Conservation (phyloP, 1,140 invertebrate genomes). For the Euborellia annulipes region DNA sequence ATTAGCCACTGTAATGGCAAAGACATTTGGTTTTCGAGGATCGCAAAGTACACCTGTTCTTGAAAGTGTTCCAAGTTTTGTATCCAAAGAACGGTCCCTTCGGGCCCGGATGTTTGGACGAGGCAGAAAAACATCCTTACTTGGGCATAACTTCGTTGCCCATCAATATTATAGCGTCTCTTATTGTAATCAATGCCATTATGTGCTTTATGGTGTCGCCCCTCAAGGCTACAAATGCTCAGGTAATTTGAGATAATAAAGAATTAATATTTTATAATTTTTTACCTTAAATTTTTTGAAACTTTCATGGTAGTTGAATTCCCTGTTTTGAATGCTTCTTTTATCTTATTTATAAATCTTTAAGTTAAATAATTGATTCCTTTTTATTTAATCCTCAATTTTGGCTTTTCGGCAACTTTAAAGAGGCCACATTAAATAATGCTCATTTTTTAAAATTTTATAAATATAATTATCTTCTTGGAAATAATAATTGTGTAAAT, state of each 20-base stretch:
- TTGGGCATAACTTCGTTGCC: conserved; percentile 79
- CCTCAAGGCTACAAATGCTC: conserved; percentile 86
- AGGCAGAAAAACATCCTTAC: conserved; percentile 49
- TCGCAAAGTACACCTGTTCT: conserved; percentile 29
- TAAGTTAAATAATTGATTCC: too few species aligned
- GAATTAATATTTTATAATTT: conserved; percentile 12
- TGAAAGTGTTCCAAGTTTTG: conserved; percentile 58
- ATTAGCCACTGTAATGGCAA: conserved; percentile 58
- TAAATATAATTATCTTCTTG: too few species aligned
- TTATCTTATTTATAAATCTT: too few species aligned
- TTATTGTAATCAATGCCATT: conserved; percentile 83
- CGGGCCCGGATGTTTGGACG: conserved; percentile 54
- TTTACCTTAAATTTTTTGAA: too few species aligned
- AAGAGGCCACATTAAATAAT: too few species aligned
- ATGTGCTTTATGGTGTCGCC: conserved; percentile 83
- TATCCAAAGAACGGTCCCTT: conserved; percentile 69
- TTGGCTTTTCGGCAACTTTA: too few species aligned
- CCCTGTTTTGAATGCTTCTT: too few species aligned
- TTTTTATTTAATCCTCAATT: too few species aligned
- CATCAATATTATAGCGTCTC: conserved; percentile 80
- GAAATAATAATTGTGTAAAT: too few species aligned
- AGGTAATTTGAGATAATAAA: conserved; percentile 49
- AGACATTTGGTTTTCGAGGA: conserved; percentile 49
- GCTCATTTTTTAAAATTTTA: too few species aligned
- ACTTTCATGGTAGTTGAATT: too few species aligned